Conservation (phyloP, 2,113 vertebrate genomes). For the Melanerpes formicivorus region DNA sequence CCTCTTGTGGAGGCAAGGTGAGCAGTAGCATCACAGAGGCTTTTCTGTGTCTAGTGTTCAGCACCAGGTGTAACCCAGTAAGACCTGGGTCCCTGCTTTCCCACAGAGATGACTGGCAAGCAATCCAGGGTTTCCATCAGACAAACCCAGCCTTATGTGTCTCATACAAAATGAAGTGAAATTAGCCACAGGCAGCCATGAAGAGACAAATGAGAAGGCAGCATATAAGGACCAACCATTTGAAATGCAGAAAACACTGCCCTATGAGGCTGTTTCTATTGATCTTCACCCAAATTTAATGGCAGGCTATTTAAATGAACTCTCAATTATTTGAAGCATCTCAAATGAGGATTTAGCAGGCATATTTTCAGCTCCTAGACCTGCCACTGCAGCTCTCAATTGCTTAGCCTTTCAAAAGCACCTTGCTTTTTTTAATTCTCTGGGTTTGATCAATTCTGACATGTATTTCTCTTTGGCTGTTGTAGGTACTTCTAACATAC, state of each 20-base stretch:
- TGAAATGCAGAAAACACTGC: neutral
- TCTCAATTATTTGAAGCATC: neutral
- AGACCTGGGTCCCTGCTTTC: neutral
- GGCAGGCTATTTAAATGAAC: neutral
- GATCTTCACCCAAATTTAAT: neutral
- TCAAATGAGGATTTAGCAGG: neutral
- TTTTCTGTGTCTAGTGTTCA: neutral
- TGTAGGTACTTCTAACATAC: neutral
- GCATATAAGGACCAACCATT: neutral
- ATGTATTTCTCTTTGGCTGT: neutral
- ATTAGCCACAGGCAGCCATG: neutral
- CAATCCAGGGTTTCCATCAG: neutral
- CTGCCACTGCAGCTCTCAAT: neutral
- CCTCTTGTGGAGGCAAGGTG: accelerated
- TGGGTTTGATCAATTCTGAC: neutral
- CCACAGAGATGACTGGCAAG: neutral
- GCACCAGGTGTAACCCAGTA: accelerated
- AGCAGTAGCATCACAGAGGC: neutral
- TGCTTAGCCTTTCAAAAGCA: neutral
- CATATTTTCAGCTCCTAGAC: neutral
- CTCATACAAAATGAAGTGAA: neutral
- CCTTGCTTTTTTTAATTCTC: neutral
- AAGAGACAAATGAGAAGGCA: neutral
- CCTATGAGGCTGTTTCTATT: neutral
- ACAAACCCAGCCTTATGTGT: neutral